These are phyloP conservation scores for Psammodynastes pulverulentus DNA, from an alignment of 2,113 vertebrate genomes.

Conservation along the genomic window DNA sequence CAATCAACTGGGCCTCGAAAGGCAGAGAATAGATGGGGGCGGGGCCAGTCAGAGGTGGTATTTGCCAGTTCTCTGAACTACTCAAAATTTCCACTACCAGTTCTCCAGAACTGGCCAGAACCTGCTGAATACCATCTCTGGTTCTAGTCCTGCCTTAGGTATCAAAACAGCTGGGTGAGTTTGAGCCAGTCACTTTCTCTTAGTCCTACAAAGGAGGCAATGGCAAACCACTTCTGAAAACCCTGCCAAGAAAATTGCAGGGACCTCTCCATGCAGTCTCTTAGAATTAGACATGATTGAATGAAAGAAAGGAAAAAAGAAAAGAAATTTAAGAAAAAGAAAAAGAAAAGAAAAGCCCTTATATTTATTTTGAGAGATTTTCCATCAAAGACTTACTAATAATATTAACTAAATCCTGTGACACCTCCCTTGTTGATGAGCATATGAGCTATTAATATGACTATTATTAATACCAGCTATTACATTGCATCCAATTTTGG, in stretches of 20 bases:
- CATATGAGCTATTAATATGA: neutral
- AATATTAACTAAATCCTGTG: neutral
- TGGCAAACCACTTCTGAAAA: neutral
- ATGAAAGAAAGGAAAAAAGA: neutral
- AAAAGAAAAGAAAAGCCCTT: too few species aligned
- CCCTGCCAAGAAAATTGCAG: neutral
- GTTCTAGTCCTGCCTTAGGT: too few species aligned
- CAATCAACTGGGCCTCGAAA: too few species aligned
- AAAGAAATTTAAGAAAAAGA: neutral
- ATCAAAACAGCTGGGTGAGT: too few species aligned
- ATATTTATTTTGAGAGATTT: neutral
- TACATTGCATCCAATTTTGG: neutral
- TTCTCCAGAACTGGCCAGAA: too few species aligned
- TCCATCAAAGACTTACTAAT: neutral
- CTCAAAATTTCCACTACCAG: too few species aligned
- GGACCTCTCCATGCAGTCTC: neutral
- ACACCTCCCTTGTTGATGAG: neutral
- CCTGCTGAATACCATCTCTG: too few species aligned
- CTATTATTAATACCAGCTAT: neutral
- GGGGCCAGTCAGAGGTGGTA: too few species aligned
- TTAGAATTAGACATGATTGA: neutral
- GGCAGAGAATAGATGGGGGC: too few species aligned
- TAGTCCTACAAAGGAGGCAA: neutral
- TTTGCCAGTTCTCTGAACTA: too few species aligned
- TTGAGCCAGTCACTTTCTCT: neutral